Evolutionary conservation across 2,113 vertebrate species (phyloP), one percentile per base, ranked within the genome.

Genomic region (Poeciliopsis retropinna): DNA sequence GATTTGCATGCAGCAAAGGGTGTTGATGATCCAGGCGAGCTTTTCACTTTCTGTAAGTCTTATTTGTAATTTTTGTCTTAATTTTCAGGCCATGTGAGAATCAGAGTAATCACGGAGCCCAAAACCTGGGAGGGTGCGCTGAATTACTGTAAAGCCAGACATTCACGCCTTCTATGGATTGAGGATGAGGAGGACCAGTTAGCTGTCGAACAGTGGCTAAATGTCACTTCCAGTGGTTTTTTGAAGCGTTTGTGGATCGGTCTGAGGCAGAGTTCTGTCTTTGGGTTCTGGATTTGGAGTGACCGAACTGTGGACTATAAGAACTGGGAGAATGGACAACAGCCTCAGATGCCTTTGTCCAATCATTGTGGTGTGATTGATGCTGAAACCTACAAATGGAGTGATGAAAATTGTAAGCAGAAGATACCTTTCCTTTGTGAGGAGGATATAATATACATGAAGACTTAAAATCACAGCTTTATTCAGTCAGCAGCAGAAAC

Each of bases 201-300:
- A 0, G 83, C 68, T 17, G 74, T 85, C 0, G 5, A 57, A 1
- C 2, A 31, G 7, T 76, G 81, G 78, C 25, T 93, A 0, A 29
- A 12, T 0, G 0, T 1, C 5, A 1, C 5, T 5, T 0, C 0
- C 0, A 0, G 1, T 3, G 19, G 3, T 12, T 1, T 11, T 22
- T 19, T 0, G 0, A 78, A 65, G 9, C 66, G 32, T 0, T 65
- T 91, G 67, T 94, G 91, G 93, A 70, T 93, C 10, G 91, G 89
- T 28, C 79, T 92, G 69, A 82, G 74, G 73, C 92, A 93, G 86
- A 93, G 85, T 63, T 61, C n/a, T 3, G 25, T 93, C 1, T 87
- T 92, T 39, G 91, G 91, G 19, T 90, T 92, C 84, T 94, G 93
- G 93, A 78, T 92, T 31, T 93, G 92, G 91, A 82, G 57, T 10